phyloP scores from a whole-genome alignment of 2,797 vertebrate genomes.

The Melopsittacus undulatus region DNA sequence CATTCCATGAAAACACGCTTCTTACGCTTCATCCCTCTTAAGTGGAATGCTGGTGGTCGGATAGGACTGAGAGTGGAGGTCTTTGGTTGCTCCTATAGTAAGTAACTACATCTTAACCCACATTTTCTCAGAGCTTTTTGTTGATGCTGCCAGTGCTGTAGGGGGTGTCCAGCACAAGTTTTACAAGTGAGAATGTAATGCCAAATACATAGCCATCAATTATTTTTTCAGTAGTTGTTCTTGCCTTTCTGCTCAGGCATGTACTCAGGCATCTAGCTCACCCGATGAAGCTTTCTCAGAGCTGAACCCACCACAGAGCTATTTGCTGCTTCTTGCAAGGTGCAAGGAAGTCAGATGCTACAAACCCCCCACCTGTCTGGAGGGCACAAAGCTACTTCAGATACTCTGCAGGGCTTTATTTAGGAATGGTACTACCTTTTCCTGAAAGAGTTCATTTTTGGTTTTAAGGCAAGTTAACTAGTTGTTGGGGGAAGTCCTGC shows the following conservation, averaged over 20 bases:
- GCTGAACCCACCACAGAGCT: background rate
- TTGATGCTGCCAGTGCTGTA: background rate
- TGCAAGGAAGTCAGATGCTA: background rate
- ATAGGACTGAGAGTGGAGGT: conserved; percentile 90
- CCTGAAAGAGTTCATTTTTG: background rate
- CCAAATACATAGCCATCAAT: background rate
- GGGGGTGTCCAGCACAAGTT: background rate
- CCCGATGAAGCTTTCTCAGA: background rate
- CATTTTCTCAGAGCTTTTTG: background rate
- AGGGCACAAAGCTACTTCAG: background rate
- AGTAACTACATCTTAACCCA: conserved; percentile 71
- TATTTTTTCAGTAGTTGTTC: background rate
- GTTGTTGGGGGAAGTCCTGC: background rate
- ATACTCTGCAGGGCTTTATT: background rate
- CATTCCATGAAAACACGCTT: conserved; percentile 89
- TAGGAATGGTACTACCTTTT: background rate
- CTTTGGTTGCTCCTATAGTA: conserved; percentile 94
- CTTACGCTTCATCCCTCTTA: conserved; percentile 89
- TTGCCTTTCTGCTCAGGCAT: background rate
- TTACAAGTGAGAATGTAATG: background rate
- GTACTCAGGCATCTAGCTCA: background rate
- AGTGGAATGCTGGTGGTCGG: conserved; percentile 87
- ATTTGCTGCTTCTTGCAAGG: background rate
- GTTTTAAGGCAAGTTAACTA: background rate
- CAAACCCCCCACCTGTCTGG: background rate